Evolutionary conservation across 2,888 invertebrate genomes (phyloP).

Genomic region (Ectemnius lituratus): DNA sequence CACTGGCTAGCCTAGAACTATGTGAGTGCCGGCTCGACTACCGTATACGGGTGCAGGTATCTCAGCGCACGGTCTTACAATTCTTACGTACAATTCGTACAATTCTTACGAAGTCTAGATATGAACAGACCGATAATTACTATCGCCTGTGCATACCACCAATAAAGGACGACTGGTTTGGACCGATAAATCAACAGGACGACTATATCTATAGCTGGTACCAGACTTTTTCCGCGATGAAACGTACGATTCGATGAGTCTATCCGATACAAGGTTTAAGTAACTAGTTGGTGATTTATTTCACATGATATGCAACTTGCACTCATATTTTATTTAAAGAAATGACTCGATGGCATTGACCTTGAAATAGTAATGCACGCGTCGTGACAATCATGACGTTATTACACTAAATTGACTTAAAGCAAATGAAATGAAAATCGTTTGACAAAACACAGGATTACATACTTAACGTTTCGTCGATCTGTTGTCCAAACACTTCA

Average conservation of each 20-base stretch:
- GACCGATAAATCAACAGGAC: neutral
- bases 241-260: constrained; percentile 18
- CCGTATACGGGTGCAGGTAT: constrained; percentile 2
- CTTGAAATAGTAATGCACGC: constrained; percentile 18
- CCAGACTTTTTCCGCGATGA: constrained; percentile 9
- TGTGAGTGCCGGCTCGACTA: neutral
- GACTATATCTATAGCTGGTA: neutral
- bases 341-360: constrained; percentile 4
- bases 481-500: too few relatives aligned
- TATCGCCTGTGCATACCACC: neutral
- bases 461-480: too few relatives aligned
- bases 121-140: constrained; percentile 1
- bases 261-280: too few relatives aligned
- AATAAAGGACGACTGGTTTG: neutral
- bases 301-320: constrained; percentile 19
- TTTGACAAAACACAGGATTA: neutral
- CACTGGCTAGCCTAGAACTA: neutral
- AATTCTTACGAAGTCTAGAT: neutral
- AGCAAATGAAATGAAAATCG: constrained; percentile 25
- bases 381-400: constrained; percentile 24
- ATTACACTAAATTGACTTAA: constrained; percentile 19
- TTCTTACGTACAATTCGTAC: neutral
- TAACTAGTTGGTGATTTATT: constrained; percentile 20
- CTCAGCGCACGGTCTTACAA: neutral
- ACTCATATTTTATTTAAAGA: constrained; percentile 39